Conservation (phyloP, 2,113 vertebrate species). For the Paratilapia polleni region DNA sequence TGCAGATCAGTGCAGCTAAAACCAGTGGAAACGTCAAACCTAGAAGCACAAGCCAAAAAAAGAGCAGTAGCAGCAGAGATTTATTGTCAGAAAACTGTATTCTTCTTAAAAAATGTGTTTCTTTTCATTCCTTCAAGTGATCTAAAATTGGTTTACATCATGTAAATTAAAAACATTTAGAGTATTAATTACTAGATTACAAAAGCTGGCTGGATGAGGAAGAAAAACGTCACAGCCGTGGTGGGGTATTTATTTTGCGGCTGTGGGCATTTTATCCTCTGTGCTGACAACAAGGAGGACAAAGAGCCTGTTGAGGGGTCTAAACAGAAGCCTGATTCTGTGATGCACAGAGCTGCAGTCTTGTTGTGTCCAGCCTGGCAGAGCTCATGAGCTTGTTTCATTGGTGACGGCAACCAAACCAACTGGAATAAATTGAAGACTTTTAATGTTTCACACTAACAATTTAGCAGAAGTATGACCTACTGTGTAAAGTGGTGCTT, state of each 20-base stretch:
- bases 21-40: not conserved
- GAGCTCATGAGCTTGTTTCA: slow-evolving; percentile 37
- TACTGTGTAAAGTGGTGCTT: not conserved
- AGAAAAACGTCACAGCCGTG: not conserved
- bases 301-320: slow-evolving; percentile 58
- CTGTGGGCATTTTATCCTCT: slow-evolving; percentile 16
- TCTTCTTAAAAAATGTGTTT: not conserved
- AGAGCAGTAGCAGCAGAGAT: not conserved
- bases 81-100: rapidly evolving
- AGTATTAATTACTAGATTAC: not conserved
- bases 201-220: not conserved
- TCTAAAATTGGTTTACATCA: not conserved
- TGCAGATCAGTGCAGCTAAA: slow-evolving; percentile 4
- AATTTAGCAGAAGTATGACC: not conserved
- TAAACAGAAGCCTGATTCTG: slow-evolving; percentile 58
- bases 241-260: slow-evolving; percentile 33
- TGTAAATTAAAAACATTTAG: not conserved
- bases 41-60: not conserved
- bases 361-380: slow-evolving; percentile 33
- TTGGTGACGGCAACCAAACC: slow-evolving; percentile 36
- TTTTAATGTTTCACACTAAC: not conserved
- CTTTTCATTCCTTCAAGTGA: not conserved
- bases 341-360: not conserved
- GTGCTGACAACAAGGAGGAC: slow-evolving; percentile 33
- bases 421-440: slow-evolving; percentile 1